Evolutionary conservation across 2,888 invertebrate species (phyloP).

Genomic region (Tryphoninae sp.): DNA sequence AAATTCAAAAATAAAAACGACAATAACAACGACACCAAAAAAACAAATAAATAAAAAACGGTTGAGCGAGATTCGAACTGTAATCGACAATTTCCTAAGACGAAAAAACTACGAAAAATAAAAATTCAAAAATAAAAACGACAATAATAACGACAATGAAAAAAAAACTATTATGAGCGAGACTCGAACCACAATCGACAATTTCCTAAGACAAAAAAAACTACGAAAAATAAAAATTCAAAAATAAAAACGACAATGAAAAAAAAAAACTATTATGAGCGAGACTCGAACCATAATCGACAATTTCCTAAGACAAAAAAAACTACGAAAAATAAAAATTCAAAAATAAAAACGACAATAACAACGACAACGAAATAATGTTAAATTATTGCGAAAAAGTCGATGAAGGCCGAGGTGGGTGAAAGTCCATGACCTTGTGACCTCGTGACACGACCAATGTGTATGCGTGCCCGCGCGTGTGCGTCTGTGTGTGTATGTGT

Average conservation of each 20-base stretch:
- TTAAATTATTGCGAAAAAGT: background rate
- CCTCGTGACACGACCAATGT: background rate
- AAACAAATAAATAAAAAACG: too few species aligned
- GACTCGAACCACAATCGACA: too few species aligned
- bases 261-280: background rate
- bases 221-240: too few species aligned
- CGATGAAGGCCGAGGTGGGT: background rate
- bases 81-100: too few species aligned
- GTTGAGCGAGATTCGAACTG: too few species aligned
- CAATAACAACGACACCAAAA: too few species aligned
- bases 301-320: background rate
- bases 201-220: background rate
- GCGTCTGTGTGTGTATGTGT: background rate
- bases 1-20: too few species aligned
- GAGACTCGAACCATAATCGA: background rate
- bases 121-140: too few species aligned
- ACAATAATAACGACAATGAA: background rate
- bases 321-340: slow-evolving; percentile 18
- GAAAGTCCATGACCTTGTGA: background rate
- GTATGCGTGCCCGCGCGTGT: background rate
- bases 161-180: background rate
- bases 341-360: background rate
- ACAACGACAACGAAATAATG: background rate
- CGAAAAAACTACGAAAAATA: too few species aligned
- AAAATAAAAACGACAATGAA: too few species aligned